Evolutionary conservation across 2,113 vertebrate species (phyloP), one percentile per base, ranked within the genome.

Genomic region (Thomomys bottae): DNA sequence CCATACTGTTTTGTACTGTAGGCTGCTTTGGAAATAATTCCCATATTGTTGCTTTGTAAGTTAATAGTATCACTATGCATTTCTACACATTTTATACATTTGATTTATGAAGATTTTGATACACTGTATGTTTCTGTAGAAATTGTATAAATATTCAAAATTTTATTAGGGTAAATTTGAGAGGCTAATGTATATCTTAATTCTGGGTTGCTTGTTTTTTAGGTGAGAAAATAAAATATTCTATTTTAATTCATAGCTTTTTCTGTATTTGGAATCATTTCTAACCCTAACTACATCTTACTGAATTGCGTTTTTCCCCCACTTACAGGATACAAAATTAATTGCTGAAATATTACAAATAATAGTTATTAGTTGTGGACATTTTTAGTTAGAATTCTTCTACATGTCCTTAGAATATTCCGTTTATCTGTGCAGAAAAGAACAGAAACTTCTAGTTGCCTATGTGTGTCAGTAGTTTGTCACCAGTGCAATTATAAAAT

Each of bases 71-170:
- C 98, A 98, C 98, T 98, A 98, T 98, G 98, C 98, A 98, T 98
- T 98, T 98, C 97, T 98, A 98, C 96, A 98, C 97, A 98, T 98
- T 98, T 98, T 98, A 97, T 98, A 98, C 97, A 97, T 98, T 98
- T 98, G 98, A 98, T 98, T 98, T 98, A 98, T 98, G 98, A 97
- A 98, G 97, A 98, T 98, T 98, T 98, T 98, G 98, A 98, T 98
- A 98, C 97, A 98, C 98, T 98, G 98, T 98, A 98, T 97, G 98
- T 98, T 98, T 98, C 98, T 98, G 98, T 98, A 98, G 97, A 98
- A 98, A 98, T 97, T 98, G 98, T 98, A 98, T 96, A 98, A 98
- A 98, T 98, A 96, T 95, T 97, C 34, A 96, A 83, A 96, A 95
- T 97, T 98, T 98, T 98, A 98, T 97, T 98, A 98, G 97, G 97